These are phyloP conservation scores for Tursiops truncatus DNA, from an alignment of 2,113 vertebrate species.

Conservation along the genomic window DNA sequence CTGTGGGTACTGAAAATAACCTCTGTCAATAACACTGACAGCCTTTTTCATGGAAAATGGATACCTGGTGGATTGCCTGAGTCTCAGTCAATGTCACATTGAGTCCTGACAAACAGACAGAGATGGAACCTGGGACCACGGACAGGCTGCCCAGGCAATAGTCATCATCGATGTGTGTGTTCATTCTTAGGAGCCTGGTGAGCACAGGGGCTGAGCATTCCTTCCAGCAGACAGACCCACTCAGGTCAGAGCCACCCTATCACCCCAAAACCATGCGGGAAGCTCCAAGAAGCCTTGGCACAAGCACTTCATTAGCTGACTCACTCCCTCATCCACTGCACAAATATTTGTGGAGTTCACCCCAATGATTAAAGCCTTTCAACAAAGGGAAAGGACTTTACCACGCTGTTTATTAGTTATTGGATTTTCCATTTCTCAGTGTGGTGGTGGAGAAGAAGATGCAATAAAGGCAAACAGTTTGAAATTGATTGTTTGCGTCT, in stretches of 20 bases:
- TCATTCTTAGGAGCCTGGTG: background rate
- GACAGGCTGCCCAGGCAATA: too few relatives aligned
- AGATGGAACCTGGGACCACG: background rate
- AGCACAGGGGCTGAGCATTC: background rate
- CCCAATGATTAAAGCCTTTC: constrained; percentile 61
- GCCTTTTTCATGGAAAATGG: background rate
- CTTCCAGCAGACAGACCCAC: background rate
- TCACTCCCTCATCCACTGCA: background rate
- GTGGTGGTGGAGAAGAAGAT: constrained; percentile 60
- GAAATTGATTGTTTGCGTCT: constrained; percentile 68
- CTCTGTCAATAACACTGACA: rapidly evolving
- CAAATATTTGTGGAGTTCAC: constrained; percentile 65
- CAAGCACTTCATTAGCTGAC: background rate
- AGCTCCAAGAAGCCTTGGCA: background rate
- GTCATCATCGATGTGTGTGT: too few relatives aligned
- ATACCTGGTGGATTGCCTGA: background rate
- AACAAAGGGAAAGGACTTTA: constrained; percentile 47
- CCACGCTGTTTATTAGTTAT: constrained; percentile 73
- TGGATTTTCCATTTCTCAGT: constrained; percentile 74
- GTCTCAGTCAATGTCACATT: background rate
- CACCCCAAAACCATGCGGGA: background rate
- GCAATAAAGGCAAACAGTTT: constrained; percentile 70
- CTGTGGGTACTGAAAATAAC: background rate
- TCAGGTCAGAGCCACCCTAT: too few relatives aligned
- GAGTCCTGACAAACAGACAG: background rate